These are phyloP conservation scores for Drosophila bocki DNA, from an alignment of 1,140 invertebrate species.

Conservation along the genomic window DNA sequence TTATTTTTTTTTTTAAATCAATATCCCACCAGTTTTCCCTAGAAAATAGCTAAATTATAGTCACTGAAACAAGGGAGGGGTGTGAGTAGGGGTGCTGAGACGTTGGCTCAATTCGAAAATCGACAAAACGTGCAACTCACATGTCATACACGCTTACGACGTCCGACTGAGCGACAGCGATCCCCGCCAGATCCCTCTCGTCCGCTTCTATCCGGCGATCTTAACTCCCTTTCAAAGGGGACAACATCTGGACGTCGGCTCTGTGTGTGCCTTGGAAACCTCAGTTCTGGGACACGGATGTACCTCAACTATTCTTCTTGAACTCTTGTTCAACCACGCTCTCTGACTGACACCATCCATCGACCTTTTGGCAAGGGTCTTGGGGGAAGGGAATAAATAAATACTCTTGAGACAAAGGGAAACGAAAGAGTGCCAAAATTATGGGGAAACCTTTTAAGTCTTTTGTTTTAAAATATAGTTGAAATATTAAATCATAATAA, in stretches of 20 bases:
- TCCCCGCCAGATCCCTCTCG: slow-evolving; percentile 22
- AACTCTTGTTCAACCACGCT: slow-evolving; percentile 7
- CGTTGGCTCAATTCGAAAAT: slow-evolving; percentile 80
- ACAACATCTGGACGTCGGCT: slow-evolving; percentile 49
- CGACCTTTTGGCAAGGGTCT: slow-evolving; percentile 9
- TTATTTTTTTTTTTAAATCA: no score
- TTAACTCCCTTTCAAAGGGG: slow-evolving; percentile 31
- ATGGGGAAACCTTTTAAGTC: not conserved
- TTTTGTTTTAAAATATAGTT: slow-evolving; percentile 31
- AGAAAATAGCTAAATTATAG: slow-evolving; percentile 6
- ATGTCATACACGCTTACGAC: slow-evolving; percentile 80
- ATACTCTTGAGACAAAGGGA: not conserved
- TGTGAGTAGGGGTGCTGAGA: slow-evolving; percentile 61
- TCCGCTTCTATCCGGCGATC: slow-evolving; percentile 2
- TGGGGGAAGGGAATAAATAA: not conserved
- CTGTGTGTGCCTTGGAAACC: slow-evolving; percentile 39
- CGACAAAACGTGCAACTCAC: slow-evolving; percentile 83
- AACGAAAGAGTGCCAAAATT: not conserved
- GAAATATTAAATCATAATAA: slow-evolving; percentile 60
- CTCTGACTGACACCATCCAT: slow-evolving; percentile 26
- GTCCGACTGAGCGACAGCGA: slow-evolving; percentile 49
- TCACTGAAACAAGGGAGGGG: not conserved
- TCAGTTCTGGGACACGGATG: slow-evolving; percentile 26
- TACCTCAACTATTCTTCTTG: slow-evolving; percentile 8
- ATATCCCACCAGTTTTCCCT: not conserved